Percentiles rank a stretch among this genome's conserved stretches.
phyloP scores from a whole-genome alignment of 2,888 invertebrate genomes.

The Cheilosia variabilis region DNA sequence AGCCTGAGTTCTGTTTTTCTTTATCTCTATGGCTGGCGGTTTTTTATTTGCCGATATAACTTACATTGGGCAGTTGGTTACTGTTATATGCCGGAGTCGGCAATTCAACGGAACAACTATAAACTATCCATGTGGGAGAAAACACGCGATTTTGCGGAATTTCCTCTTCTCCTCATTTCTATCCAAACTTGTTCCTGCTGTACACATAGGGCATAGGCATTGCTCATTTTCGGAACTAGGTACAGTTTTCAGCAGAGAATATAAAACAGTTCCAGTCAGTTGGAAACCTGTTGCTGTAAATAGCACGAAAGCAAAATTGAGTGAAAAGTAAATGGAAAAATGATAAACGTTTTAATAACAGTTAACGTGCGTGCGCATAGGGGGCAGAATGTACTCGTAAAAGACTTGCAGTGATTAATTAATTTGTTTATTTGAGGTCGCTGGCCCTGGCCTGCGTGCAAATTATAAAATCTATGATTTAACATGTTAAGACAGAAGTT shows the following conservation, averaged over 20 bases:
- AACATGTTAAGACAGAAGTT: too few relatives aligned
- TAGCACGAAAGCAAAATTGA: neutral
- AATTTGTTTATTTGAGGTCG: constrained; percentile 9
- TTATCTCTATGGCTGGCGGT: neutral
- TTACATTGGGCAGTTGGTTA: constrained; percentile 30
- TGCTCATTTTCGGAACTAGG: constrained; percentile 39
- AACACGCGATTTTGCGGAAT: constrained; percentile 35
- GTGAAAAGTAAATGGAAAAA: constrained; percentile 14
- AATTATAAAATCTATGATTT: neutral
- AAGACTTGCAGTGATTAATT: constrained; percentile 9
- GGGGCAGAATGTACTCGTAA: neutral
- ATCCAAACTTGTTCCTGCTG: constrained; percentile 16
- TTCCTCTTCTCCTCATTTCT: constrained; percentile 10
- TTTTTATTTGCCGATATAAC: constrained; percentile 2
- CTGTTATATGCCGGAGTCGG: constrained; percentile 20
- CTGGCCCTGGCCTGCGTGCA: neutral
- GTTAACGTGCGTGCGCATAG: constrained; percentile 29
- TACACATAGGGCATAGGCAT: neutral
- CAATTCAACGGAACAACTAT: constrained; percentile 27
- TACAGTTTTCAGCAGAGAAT: neutral
- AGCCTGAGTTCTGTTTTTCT: neutral
- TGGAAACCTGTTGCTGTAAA: constrained; percentile 31
- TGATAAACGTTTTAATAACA: constrained; percentile 24
- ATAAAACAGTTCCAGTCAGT: constrained; percentile 7
- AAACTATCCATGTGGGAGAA: neutral